Percentiles rank a stretch among this genome's conserved stretches.
These are phyloP conservation scores for Stomatorhinus ivindoensis DNA, from an alignment of 2,113 vertebrate genomes.

Conservation along the genomic window DNA sequence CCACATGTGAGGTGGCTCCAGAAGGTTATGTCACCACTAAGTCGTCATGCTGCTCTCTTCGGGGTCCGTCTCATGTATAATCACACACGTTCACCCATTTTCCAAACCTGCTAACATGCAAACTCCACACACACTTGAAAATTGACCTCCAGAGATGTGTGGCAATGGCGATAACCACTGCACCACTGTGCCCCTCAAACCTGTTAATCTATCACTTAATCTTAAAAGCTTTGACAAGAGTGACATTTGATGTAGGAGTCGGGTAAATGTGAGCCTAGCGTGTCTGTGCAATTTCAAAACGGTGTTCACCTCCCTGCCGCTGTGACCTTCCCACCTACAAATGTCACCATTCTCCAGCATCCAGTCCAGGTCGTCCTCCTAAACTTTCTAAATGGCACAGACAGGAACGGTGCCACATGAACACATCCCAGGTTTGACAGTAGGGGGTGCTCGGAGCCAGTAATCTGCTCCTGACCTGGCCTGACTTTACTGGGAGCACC, in stretches of 20 bases:
- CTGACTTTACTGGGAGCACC: not conserved
- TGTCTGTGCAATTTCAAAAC: not conserved
- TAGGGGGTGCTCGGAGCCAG: not conserved
- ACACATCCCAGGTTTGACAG: not conserved
- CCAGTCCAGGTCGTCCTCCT: not conserved
- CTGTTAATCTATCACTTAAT: constrained; percentile 3
- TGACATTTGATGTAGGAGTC: not conserved
- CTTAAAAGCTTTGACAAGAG: not conserved
- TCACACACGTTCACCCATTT: not conserved
- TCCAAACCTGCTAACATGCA: not conserved
- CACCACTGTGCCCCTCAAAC: not conserved
- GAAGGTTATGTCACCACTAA: not conserved
- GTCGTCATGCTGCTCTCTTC: not conserved
- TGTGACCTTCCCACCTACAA: not conserved
- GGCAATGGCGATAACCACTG: not conserved
- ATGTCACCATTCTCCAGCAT: not conserved
- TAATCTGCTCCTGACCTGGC: not conserved
- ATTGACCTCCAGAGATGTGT: not conserved
- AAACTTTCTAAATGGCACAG: not conserved
- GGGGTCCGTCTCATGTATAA: not conserved
- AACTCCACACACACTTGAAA: not conserved
- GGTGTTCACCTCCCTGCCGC: not conserved
- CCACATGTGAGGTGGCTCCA: not conserved
- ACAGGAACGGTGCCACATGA: not conserved
- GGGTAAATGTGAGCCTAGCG: not conserved